Conservation (phyloP, 2,888 invertebrate species). For the Tetrapedia diversipes region DNA sequence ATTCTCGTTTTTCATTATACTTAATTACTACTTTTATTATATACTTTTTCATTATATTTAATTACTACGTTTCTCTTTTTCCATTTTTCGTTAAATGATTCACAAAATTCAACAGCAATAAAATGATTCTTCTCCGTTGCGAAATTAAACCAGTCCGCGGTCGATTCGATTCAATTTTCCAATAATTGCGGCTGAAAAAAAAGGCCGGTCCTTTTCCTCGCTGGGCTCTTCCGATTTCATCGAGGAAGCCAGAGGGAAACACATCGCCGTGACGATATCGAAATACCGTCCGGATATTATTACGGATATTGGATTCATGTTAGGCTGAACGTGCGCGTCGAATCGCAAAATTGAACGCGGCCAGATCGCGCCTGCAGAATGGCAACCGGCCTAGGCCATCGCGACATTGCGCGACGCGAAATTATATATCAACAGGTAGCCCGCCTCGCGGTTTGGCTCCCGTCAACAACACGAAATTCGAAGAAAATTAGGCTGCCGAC, state of each 20-base stretch:
- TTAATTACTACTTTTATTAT: no score
- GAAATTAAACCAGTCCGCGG: neutral
- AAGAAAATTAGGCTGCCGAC: neutral
- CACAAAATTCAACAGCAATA: no score
- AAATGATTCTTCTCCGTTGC: neutral
- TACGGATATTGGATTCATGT: constrained; percentile 58
- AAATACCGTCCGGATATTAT: constrained; percentile 56
- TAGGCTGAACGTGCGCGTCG: constrained; percentile 35
- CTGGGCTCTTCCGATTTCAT: neutral
- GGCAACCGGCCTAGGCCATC: constrained; percentile 1
- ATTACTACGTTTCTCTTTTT: no score
- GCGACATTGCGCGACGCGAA: constrained; percentile 22
- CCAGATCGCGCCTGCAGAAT: constrained; percentile 15
- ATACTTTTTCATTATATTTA: no score
- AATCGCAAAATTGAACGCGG: constrained; percentile 45
- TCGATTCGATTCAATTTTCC: constrained; percentile 13
- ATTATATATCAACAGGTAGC: constrained; percentile 53
- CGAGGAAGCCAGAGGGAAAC: constrained; percentile 20
- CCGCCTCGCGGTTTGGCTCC: constrained; percentile 29
- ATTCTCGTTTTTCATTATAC: no score
- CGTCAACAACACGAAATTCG: constrained; percentile 17
- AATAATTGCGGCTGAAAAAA: constrained; percentile 24
- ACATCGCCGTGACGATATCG: constrained; percentile 1
- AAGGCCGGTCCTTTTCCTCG: neutral
- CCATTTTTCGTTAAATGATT: no score